Conservation (phyloP, 2,113 vertebrate genomes). For the Scytalopus superciliaris region DNA sequence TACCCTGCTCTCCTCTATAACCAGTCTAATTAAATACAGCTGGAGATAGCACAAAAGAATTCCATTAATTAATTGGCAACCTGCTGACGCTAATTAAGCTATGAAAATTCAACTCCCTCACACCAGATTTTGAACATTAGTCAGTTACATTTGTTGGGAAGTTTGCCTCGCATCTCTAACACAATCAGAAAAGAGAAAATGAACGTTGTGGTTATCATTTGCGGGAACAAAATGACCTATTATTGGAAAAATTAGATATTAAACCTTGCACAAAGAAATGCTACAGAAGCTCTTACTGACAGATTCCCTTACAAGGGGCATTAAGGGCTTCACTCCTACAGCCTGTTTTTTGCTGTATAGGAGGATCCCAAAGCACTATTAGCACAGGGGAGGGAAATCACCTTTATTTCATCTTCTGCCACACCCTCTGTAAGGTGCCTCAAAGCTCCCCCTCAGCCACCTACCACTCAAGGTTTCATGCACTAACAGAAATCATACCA, state of each 20-base stretch:
- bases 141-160: conserved; percentile 57
- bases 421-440: neutral
- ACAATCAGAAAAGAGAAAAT: conserved; percentile 14
- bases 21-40: conserved; percentile 70
- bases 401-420: neutral
- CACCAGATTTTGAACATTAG: conserved; percentile 66
- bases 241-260: neutral
- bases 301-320: neutral
- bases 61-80: conserved; percentile 74
- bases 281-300: neutral
- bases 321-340: neutral
- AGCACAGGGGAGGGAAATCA: neutral
- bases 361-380: neutral
- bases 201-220: neutral
- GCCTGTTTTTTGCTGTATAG: neutral
- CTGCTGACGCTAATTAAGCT: conserved; percentile 73
- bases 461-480: neutral
- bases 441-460: neutral
- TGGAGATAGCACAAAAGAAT: conserved; percentile 64
- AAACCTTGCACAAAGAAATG: neutral
- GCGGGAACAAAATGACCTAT: conserved; percentile 27
- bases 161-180: neutral
- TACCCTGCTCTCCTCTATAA: neutral
- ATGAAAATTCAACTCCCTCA: conserved; percentile 69
- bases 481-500: neutral